phyloP scores from a whole-genome alignment of 2,113 vertebrate species.

The Pteruthius melanotis region DNA sequence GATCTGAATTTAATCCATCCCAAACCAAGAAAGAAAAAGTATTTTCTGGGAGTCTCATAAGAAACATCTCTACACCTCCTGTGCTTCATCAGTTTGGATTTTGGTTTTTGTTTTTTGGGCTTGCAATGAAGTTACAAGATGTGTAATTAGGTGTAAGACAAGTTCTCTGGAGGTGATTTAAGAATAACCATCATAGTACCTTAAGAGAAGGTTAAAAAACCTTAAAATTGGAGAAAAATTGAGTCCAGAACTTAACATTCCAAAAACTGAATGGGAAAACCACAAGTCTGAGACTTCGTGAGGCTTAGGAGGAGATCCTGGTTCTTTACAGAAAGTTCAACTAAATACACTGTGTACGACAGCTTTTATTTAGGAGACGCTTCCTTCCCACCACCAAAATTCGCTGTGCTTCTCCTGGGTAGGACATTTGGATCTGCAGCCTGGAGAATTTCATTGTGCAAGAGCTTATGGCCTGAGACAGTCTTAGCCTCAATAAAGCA shows the following conservation, averaged over 20 bases:
- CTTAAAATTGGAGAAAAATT: background rate
- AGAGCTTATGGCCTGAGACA: background rate
- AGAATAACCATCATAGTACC: background rate
- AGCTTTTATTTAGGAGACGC: background rate
- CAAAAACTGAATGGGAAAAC: background rate
- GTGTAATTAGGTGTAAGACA: background rate
- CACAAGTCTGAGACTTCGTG: background rate
- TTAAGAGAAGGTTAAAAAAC: background rate
- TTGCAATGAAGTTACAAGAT: background rate
- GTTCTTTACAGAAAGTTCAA: background rate
- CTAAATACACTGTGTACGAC: background rate
- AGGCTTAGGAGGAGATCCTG: background rate
- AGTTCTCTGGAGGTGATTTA: background rate
- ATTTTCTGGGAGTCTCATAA: background rate
- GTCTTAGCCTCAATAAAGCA: background rate
- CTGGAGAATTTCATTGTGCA: background rate
- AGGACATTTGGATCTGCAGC: background rate
- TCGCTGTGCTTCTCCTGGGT: background rate
- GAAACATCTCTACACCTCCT: background rate
- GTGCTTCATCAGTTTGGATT: background rate
- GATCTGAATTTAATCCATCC: background rate
- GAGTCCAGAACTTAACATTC: background rate
- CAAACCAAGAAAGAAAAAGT: background rate
- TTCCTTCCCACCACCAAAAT: background rate
- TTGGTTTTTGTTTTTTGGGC: background rate